phyloP scores from a whole-genome alignment of 2,888 invertebrate genomes.

The Hetaerina titia region DNA sequence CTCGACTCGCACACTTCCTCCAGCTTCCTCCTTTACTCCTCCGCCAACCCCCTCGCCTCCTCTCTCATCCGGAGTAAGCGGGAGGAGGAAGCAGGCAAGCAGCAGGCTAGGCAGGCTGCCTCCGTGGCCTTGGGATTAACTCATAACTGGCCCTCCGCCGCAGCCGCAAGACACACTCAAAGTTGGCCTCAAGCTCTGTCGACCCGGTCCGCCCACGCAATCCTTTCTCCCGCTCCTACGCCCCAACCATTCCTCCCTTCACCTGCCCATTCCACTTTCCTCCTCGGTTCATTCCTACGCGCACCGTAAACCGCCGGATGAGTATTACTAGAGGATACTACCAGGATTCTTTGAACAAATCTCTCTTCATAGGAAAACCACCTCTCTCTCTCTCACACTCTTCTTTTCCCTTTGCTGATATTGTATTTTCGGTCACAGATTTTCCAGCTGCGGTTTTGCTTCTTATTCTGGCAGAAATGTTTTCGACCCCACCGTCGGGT shows the following conservation, averaged over 20 bases:
- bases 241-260: neutral
- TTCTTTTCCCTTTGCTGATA: too few species aligned
- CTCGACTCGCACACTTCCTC: too few species aligned
- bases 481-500: neutral
- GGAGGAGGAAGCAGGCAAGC: too few species aligned
- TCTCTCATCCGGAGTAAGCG: too few species aligned
- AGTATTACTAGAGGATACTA: too few species aligned
- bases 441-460: neutral
- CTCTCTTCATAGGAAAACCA: neutral
- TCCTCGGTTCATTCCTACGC: neutral
- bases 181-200: neutral
- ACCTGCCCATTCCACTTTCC: neutral
- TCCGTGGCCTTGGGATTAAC: conserved; percentile 23
- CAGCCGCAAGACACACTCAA: conserved; percentile 21
- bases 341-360: neutral
- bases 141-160: conserved; percentile 35
- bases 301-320: conserved; percentile 2
- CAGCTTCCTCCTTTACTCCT: neutral
- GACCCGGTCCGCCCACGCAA: conserved; percentile 17
- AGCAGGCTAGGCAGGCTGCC: too few species aligned
- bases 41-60: neutral
- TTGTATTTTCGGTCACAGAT: neutral
- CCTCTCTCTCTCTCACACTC: too few species aligned
- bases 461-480: neutral
- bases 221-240: neutral